Conservation (phyloP, 1,140 invertebrate species). For the Drosophila kohkoa region DNA sequence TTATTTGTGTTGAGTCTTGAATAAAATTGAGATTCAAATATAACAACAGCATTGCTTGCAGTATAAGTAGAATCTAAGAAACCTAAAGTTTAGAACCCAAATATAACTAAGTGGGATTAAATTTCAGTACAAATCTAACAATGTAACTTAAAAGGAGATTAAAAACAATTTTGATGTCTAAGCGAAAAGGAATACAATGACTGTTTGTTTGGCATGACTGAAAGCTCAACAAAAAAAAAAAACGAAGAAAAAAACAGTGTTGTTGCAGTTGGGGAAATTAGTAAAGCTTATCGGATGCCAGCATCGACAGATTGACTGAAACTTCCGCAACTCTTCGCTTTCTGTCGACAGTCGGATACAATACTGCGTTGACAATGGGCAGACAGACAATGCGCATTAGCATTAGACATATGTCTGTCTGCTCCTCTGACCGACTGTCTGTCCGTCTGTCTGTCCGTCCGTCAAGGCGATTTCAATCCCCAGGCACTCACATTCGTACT, state of each 20-base stretch:
- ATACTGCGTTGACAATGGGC: constrained; percentile 57
- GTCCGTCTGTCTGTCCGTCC: constrained; percentile 9
- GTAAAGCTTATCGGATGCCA: constrained; percentile 54
- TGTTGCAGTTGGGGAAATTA: constrained; percentile 47
- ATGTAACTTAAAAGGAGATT: not conserved
- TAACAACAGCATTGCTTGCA: no score
- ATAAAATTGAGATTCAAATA: no score
- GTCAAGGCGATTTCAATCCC: constrained; percentile 47
- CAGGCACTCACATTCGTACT: constrained; percentile 13
- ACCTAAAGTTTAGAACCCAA: no score
- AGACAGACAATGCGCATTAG: constrained; percentile 62
- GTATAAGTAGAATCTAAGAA: no score
- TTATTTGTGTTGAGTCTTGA: no score
- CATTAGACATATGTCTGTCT: constrained; percentile 74
- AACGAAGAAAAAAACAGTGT: no score
- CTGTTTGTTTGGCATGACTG: not conserved
- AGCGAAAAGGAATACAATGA: not conserved
- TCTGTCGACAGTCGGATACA: constrained; percentile 2
- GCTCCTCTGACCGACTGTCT: not conserved
- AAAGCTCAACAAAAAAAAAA: not conserved
- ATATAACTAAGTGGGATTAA: not conserved
- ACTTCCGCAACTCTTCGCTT: constrained; percentile 67
- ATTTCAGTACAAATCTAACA: not conserved
- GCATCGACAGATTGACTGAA: constrained; percentile 52
- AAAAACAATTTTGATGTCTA: not conserved